Evolutionary conservation across 2,113 vertebrate genomes (phyloP).

Genomic region (Archocentrus centrarchus): DNA sequence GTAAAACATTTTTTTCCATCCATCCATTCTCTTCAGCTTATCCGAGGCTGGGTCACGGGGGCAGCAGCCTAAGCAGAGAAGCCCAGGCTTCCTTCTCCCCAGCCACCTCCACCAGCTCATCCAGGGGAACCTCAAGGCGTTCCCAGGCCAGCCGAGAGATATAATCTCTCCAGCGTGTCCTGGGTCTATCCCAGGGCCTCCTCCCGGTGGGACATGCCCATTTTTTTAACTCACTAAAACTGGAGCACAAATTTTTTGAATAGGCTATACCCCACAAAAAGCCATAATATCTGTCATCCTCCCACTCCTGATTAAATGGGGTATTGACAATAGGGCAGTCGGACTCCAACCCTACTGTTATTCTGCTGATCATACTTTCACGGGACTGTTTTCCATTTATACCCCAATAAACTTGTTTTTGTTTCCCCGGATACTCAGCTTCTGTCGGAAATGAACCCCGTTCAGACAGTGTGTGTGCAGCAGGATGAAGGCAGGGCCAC

Average conservation of each 20-base stretch:
- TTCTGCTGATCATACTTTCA: not conserved
- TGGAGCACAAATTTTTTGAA: not conserved
- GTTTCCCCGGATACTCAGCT: not conserved
- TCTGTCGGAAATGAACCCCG: not conserved
- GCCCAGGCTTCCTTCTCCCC: too few species aligned
- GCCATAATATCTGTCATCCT: not conserved
- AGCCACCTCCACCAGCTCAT: too few species aligned
- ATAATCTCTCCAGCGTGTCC: too few species aligned
- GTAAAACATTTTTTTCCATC: too few species aligned
- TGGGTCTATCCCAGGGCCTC: too few species aligned
- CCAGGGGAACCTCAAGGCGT: too few species aligned
- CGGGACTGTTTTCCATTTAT: not conserved
- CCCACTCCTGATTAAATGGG: not conserved
- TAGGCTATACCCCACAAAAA: not conserved
- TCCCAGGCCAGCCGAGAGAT: too few species aligned
- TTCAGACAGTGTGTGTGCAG: not conserved
- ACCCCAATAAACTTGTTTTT: not conserved
- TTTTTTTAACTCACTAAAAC: not conserved
- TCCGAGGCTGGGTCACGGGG: too few species aligned
- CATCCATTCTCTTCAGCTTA: too few species aligned
- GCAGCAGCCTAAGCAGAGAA: too few species aligned
- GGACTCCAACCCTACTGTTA: not conserved
- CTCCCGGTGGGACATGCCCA: too few species aligned
- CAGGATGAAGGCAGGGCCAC: conserved; percentile 28
- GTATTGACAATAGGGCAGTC: not conserved